Percentiles rank a stretch among this genome's conserved stretches.
Conservation (phyloP, 2,113 vertebrate species). For the Tachuris rubrigastra region DNA sequence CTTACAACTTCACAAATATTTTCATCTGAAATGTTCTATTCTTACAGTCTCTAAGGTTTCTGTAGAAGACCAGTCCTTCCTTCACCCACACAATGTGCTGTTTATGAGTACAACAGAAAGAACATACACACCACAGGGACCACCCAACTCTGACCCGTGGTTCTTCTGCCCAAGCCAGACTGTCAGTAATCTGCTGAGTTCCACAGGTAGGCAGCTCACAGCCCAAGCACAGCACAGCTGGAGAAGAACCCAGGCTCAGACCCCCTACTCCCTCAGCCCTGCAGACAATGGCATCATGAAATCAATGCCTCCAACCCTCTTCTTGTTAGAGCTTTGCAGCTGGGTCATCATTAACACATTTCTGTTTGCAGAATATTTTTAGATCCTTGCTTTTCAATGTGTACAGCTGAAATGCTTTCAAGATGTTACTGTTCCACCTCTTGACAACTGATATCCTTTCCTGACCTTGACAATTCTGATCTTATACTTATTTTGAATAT, state of each 20-base stretch:
- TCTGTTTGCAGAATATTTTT: not conserved
- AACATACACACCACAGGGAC: not conserved
- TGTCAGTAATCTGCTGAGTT: not conserved
- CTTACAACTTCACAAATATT: not conserved
- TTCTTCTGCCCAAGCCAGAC: not conserved
- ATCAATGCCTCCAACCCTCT: not conserved
- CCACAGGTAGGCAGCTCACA: not conserved
- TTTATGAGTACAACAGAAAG: not conserved
- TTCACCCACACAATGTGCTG: accelerated
- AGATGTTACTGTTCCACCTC: not conserved
- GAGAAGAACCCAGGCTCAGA: not conserved
- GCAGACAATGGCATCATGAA: not conserved
- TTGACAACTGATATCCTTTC: not conserved
- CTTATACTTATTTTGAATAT: not conserved
- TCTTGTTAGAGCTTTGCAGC: not conserved
- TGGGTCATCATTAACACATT: not conserved
- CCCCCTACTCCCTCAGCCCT: not conserved
- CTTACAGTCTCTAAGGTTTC: not conserved
- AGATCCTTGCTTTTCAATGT: not conserved
- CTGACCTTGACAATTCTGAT: not conserved
- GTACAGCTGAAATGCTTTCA: not conserved
- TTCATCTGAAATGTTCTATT: not conserved
- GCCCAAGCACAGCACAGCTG: not conserved
- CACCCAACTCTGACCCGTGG: not conserved
- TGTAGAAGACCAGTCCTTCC: not conserved